phyloP scores from a whole-genome alignment of 30 jellyfish, hydroid and myxozoan genomes.

The Mastigias papua region DNA sequence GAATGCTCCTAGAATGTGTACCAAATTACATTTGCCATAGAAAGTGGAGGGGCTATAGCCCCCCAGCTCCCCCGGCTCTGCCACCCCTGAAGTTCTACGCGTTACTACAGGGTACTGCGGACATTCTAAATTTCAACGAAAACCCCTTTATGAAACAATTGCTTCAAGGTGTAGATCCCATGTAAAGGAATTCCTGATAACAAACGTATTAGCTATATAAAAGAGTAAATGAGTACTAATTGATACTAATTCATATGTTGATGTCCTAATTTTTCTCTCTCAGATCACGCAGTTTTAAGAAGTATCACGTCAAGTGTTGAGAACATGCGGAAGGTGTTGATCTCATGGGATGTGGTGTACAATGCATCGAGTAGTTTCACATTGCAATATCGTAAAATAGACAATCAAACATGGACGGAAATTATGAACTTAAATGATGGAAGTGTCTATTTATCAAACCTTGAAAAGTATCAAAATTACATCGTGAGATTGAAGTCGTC shows the following conservation, averaged over 20 bases:
- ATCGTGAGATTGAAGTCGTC: constrained; percentile 21
- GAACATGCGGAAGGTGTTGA: constrained; percentile 13
- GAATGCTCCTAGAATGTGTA: no score
- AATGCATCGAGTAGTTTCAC: constrained; percentile 30
- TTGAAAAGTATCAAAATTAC: constrained; percentile 18
- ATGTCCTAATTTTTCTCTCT: not conserved
- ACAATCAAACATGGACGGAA: constrained; percentile 8
- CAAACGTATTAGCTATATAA: no score
- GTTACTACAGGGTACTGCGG: no score
- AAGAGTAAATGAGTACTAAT: no score
- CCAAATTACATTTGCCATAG: no score
- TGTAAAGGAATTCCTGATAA: no score
- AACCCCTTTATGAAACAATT: no score
- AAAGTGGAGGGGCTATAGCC: no score
- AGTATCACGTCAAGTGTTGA: not conserved
- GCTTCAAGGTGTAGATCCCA: no score
- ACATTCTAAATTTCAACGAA: no score
- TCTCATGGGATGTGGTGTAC: constrained; percentile 14
- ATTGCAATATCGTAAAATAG: constrained; percentile 30
- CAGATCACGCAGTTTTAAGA: constrained; percentile 33
- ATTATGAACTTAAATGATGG: not conserved
- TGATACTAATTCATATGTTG: not conserved
- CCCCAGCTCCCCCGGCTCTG: no score
- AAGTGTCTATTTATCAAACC: not conserved
- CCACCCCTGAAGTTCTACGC: no score